Conservation (phyloP, 2,797 vertebrate genomes). For the Pristis pectinata region DNA sequence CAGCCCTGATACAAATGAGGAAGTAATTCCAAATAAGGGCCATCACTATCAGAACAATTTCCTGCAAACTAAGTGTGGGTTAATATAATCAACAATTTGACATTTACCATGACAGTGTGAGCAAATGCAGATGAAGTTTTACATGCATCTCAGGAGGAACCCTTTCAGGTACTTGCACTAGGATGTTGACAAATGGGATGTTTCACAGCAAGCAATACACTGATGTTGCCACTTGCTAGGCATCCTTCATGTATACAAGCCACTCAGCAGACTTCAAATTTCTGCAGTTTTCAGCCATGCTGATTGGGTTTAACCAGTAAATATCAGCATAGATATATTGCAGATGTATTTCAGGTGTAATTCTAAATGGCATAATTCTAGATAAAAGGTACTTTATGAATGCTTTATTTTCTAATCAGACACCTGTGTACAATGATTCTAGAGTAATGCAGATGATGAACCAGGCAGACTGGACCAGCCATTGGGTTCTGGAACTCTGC, state of each 20-base stretch:
- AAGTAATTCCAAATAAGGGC: background rate
- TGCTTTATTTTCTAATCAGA: background rate
- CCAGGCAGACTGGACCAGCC: background rate
- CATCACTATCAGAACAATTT: background rate
- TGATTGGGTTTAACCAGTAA: too few relatives aligned
- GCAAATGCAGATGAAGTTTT: background rate
- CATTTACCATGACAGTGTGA: background rate
- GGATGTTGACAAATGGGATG: background rate
- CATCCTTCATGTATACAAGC: background rate
- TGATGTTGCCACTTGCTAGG: background rate
- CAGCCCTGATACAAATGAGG: background rate
- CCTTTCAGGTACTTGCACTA: too few relatives aligned
- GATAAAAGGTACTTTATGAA: background rate
- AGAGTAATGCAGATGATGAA: background rate
- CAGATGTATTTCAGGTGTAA: too few relatives aligned
- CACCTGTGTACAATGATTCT: background rate
- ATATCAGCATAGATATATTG: too few relatives aligned
- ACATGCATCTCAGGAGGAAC: too few relatives aligned
- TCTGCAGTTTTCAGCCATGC: too few relatives aligned
- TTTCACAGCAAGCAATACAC: background rate
- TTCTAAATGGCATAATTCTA: background rate
- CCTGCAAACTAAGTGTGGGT: background rate
- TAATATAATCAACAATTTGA: background rate
- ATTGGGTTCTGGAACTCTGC: background rate
- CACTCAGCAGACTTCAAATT: background rate